Base-by-base conservation (phyloP, 2,888 invertebrate species). In the Aphidoletes aphidimyza region DNA sequence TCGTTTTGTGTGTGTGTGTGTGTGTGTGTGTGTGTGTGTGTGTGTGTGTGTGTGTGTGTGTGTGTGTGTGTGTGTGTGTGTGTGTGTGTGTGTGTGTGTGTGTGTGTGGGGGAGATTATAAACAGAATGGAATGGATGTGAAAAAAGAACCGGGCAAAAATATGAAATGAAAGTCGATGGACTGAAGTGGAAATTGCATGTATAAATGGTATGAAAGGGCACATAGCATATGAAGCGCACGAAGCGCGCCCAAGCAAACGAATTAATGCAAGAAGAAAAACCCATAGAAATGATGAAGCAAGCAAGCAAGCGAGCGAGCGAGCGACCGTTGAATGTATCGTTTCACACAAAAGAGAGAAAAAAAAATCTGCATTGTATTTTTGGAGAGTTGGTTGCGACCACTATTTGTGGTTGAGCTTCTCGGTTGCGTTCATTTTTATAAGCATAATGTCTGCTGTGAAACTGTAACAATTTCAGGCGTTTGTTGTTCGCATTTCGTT, bases 331-430 rank as follows among this genome's bases (percentile, higher is more conserved):
- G 5, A 69, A 69, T 69, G 69, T 30, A 69, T 69, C 14, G 69
- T 17, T 30, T 69, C 69, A 2, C 30, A 69, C 69, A 69, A 69
- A 69, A 69, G 69, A n/a, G n/a, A n/a, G n/a, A n/a, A n/a, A n/a
- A n/a, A n/a, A 69, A 69, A 69, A 69, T 69, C 30, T 69, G 69
- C 69, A 69, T 69, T 69, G 69, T 69, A 30, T 69, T 69, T 69
- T 19, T 39, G 5, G 6, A 11, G 47, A 11, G 26, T 14, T 69
- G 30, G 3, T 69, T 5, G 54, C 30, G 30, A 69, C 26, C 17
- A 17, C 47, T 47, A 6, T 47, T 17, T 47, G 17, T 47, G 9
- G 17, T 47, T 11, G 9, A 17, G 8, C 17, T 47, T 47, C 19
- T 47, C 8, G 54, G 30, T 14, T 69, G 69, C 69, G 30, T 69